phyloP scores from a whole-genome alignment of 35 echinoderm and acorn worm genomes.

The Ptychodera flava region DNA sequence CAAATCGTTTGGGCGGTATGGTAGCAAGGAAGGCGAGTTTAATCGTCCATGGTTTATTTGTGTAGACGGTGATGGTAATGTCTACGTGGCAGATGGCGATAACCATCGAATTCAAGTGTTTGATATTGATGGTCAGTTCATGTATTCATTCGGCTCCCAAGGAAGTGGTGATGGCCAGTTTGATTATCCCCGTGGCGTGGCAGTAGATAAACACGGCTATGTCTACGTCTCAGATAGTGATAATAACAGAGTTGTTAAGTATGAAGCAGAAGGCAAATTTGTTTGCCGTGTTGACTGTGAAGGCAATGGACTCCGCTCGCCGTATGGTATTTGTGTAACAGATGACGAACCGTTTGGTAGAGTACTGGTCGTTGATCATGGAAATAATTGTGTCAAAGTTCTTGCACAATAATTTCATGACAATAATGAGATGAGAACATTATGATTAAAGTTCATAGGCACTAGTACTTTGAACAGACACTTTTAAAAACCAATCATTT shows the following conservation, averaged over 20 bases:
- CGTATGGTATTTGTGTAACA: not conserved
- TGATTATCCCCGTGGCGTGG: slow-evolving; percentile 79
- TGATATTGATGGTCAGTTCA: slow-evolving; percentile 61
- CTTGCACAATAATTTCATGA: not conserved
- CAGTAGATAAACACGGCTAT: slow-evolving; percentile 64
- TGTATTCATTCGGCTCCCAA: slow-evolving; percentile 78
- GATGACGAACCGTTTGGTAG: not conserved
- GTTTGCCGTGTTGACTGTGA: not conserved
- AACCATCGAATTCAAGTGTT: slow-evolving; percentile 94
- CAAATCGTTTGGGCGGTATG: not conserved
- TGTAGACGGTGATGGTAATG: not conserved
- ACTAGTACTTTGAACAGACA: too few species aligned
- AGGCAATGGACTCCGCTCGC: not conserved
- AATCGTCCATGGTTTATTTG: not conserved
- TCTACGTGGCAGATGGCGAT: slow-evolving; percentile 22
- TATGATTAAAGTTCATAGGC: too few species aligned
- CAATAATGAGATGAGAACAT: too few species aligned
- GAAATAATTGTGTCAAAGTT: not conserved
- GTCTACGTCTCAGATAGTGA: slow-evolving; percentile 80
- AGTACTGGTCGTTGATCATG: not conserved
- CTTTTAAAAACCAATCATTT: too few species aligned
- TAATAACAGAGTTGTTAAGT: slow-evolving; percentile 62
- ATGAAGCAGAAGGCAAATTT: not conserved
- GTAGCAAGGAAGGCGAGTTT: not conserved
- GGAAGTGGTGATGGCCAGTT: slow-evolving; percentile 78